These are phyloP conservation scores for Accipiter virgatus DNA, from an alignment of 2,113 vertebrate species.

Conservation along the genomic window DNA sequence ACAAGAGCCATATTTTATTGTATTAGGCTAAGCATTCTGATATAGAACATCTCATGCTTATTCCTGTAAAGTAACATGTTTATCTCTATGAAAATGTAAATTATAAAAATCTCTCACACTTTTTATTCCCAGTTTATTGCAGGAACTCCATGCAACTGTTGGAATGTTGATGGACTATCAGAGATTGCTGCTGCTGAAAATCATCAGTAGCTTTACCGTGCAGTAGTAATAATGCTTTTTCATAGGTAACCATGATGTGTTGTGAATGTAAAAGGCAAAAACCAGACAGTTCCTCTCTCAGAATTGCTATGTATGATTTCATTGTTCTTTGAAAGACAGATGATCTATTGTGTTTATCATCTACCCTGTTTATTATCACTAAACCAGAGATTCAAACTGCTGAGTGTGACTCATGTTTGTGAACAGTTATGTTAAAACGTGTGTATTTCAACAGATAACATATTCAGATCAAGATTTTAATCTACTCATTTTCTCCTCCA, in stretches of 20 bases:
- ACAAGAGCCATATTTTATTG: not conserved
- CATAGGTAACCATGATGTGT: not conserved
- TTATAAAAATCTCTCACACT: not conserved
- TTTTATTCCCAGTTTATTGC: not conserved
- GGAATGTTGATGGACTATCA: not conserved
- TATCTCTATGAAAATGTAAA: not conserved
- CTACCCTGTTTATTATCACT: not conserved
- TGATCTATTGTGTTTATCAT: not conserved
- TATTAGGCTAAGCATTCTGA: not conserved
- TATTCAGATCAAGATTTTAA: not conserved
- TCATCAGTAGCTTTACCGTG: not conserved
- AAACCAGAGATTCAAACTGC: not conserved
- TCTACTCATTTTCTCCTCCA: not conserved
- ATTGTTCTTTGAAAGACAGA: not conserved
- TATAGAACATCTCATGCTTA: not conserved
- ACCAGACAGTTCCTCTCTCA: not conserved
- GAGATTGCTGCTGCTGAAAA: not conserved
- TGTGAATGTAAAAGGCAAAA: not conserved
- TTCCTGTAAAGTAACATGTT: not conserved
- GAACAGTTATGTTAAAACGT: not conserved
- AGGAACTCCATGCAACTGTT: not conserved
- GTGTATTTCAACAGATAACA: not conserved
- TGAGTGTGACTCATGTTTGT: not conserved
- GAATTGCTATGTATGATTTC: not conserved
- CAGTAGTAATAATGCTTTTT: not conserved